phyloP scores from a whole-genome alignment of 1,140 invertebrate genomes.

The Gerris buenoi region DNA sequence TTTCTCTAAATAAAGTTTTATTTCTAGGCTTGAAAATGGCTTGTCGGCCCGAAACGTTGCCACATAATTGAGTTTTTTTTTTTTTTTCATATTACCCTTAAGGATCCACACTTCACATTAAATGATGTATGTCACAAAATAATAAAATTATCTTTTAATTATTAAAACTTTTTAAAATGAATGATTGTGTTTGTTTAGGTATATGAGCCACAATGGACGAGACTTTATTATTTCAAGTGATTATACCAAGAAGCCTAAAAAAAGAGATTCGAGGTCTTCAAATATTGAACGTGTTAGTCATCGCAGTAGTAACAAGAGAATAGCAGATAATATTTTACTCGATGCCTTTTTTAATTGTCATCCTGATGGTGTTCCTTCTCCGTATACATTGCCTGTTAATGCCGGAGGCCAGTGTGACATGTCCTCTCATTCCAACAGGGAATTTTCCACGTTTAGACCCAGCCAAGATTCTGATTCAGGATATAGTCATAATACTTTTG shows the following conservation, averaged over 20 bases:
- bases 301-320: neutral
- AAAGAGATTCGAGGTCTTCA: neutral
- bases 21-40: too few relatives aligned
- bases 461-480: slow-evolving; percentile 44
- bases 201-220: neutral
- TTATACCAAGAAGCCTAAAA: neutral
- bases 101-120: too few relatives aligned
- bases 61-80: too few relatives aligned
- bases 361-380: neutral
- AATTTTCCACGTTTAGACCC: slow-evolving; percentile 19
- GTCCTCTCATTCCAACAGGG: neutral
- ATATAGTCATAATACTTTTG: slow-evolving; percentile 48
- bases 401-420: neutral
- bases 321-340: neutral
- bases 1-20: too few relatives aligned
- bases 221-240: neutral
- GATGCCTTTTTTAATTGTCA: neutral
- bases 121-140: too few relatives aligned
- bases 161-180: neutral
- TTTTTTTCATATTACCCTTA: too few relatives aligned
- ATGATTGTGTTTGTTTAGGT: neutral
- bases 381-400: neutral
- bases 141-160: neutral
- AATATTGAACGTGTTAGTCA: neutral
- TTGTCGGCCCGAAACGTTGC: too few relatives aligned